Conservation (phyloP, 2,797 vertebrate species). For the Arnoldichthys spilopterus region DNA sequence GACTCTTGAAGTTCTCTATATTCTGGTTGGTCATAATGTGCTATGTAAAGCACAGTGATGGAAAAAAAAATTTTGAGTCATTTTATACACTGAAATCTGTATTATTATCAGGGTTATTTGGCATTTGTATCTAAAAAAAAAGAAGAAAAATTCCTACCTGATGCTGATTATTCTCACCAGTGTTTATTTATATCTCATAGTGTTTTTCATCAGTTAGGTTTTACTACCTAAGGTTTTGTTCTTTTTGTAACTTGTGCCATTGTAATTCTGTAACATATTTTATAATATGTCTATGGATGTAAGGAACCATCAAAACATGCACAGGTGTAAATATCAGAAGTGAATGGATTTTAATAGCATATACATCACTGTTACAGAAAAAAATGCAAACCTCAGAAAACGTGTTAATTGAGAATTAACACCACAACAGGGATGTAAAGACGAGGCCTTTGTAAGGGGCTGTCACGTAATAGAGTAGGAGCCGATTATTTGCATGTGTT, state of each 20-base stretch:
- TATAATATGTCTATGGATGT: background rate
- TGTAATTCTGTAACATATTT: conserved; percentile 8
- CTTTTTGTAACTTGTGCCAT: background rate
- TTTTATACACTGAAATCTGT: conserved; percentile 38
- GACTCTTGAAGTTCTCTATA: background rate
- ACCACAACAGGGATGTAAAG: background rate
- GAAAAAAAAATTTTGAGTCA: conserved; percentile 20
- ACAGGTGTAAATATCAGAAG: conserved; percentile 34
- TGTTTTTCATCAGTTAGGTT: background rate
- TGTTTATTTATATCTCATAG: background rate
- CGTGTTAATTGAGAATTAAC: conserved; percentile 16
- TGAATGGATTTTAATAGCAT: background rate
- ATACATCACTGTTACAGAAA: conserved; percentile 2
- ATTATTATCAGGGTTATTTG: conserved; percentile 39
- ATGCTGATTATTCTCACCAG: background rate
- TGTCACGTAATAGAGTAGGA: conserved; percentile 29
- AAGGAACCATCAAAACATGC: background rate
- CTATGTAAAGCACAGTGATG: background rate
- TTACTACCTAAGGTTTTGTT: background rate
- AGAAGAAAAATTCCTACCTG: conserved; percentile 1
- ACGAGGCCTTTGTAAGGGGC: conserved; percentile 22
- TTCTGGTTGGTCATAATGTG: background rate
- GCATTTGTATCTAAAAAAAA: background rate
- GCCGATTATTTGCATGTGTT: conserved; percentile 17
- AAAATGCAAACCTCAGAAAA: background rate